Percentiles rank a stretch among this genome's conserved stretches.
phyloP scores from a whole-genome alignment of 2,888 invertebrate species.

The Calameuta pallipes region DNA sequence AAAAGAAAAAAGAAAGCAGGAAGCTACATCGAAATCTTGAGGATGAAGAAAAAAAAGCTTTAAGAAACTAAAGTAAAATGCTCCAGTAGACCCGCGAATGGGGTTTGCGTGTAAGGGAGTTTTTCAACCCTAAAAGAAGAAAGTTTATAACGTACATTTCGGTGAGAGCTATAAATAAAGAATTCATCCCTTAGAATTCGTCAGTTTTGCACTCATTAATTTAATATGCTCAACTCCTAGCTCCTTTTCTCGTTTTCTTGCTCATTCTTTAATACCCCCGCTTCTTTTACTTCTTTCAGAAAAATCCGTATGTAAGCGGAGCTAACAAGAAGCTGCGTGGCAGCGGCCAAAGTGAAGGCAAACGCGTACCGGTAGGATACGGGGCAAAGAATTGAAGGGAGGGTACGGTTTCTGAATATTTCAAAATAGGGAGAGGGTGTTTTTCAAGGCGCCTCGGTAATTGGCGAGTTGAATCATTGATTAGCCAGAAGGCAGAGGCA shows the following conservation, averaged over 20 bases:
- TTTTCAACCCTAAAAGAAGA: neutral
- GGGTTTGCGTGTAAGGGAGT: neutral
- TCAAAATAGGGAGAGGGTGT: slow-evolving; percentile 31
- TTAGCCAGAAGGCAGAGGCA: slow-evolving; percentile 45
- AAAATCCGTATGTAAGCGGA: neutral
- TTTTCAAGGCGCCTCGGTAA: slow-evolving; percentile 60
- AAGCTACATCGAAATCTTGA: neutral
- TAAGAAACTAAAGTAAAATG: neutral
- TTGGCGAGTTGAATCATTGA: slow-evolving; percentile 63
- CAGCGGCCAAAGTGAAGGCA: neutral
- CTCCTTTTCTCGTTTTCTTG: neutral
- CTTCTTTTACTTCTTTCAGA: neutral
- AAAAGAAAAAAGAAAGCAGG: neutral
- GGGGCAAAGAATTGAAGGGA: slow-evolving; percentile 8
- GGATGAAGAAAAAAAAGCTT: neutral
- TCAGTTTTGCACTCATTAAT: neutral
- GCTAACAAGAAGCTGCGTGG: slow-evolving; percentile 10
- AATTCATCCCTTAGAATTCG: neutral
- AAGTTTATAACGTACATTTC: neutral
- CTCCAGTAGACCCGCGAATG: neutral
- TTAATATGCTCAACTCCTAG: neutral
- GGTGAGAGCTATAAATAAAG: neutral
- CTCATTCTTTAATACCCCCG: neutral
- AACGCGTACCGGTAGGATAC: neutral
- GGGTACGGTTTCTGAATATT: slow-evolving; percentile 36